Evolutionary conservation across 2,113 vertebrate genomes (phyloP).

Genomic region (Brachypteracias leptosomus): DNA sequence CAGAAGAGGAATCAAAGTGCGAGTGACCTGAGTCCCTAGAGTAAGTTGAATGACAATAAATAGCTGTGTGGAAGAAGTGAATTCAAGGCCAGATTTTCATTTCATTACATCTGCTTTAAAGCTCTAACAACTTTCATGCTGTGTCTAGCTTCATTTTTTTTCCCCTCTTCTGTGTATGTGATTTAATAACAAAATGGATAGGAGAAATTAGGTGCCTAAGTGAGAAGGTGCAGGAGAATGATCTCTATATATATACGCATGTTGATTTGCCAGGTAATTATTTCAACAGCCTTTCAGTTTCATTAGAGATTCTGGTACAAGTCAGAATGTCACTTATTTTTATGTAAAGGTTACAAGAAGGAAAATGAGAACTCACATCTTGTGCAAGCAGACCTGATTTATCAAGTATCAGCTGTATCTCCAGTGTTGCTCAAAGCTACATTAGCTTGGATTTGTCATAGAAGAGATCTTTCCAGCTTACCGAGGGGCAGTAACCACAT

Average conservation of each 20-base stretch:
- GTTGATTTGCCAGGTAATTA: constrained; percentile 33
- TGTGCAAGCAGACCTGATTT: neutral
- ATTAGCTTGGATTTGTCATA: neutral
- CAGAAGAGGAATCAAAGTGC: neutral
- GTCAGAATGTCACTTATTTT: constrained; percentile 31
- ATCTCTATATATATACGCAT: neutral
- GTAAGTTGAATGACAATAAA: neutral
- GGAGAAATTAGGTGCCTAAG: neutral
- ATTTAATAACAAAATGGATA: neutral
- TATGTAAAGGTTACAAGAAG: constrained; percentile 18
- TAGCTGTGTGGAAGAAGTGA: neutral
- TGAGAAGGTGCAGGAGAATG: neutral
- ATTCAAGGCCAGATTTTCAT: neutral
- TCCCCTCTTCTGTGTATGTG: neutral
- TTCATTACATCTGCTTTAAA: neutral
- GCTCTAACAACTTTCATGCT: neutral
- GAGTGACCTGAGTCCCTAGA: neutral
- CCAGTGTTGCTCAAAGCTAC: neutral
- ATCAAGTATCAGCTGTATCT: neutral
- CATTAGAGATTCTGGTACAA: constrained; percentile 28
- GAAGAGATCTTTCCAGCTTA: neutral
- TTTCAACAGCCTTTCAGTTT: constrained; percentile 36
- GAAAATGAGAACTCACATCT: constrained; percentile 34
- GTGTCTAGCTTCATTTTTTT: neutral
- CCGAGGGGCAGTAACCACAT: neutral